These are phyloP conservation scores for Nasua narica DNA, from an alignment of 2,797 vertebrate species.

Conservation along the genomic window DNA sequence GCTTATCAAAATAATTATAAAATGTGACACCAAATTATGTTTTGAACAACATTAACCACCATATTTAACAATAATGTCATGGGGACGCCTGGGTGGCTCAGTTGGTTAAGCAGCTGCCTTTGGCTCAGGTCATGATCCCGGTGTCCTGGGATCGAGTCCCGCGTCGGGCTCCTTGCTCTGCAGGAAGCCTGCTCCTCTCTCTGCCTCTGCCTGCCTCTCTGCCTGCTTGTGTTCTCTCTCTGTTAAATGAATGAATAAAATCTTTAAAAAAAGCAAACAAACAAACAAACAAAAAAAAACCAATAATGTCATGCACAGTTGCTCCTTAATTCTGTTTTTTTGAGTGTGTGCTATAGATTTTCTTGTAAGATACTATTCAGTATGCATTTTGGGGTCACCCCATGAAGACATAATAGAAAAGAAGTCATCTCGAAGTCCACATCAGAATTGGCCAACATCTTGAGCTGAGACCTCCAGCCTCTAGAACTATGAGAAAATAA, in stretches of 20 bases:
- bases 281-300: no score
- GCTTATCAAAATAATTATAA: not conserved
- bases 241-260: no score
- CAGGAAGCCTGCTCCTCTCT: no score
- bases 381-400: not conserved
- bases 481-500: not conserved
- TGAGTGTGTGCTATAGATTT: not conserved
- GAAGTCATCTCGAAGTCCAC: not conserved
- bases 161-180: no score
- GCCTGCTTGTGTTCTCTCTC: no score
- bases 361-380: not conserved
- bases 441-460: not conserved
- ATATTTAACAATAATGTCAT: not conserved
- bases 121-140: no score
- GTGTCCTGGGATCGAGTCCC: no score
- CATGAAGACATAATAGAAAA: not conserved
- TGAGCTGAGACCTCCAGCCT: not conserved
- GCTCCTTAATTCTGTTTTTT: not conserved
- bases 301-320: not conserved
- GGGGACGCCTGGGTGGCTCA: no score
- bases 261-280: no score
- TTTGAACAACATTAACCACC: not conserved
- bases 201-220: no score
- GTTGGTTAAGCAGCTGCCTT: no score
- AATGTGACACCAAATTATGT: not conserved